Base-by-base conservation (phyloP, 2,113 vertebrate genomes). In the Eptesicus fuscus region DNA sequence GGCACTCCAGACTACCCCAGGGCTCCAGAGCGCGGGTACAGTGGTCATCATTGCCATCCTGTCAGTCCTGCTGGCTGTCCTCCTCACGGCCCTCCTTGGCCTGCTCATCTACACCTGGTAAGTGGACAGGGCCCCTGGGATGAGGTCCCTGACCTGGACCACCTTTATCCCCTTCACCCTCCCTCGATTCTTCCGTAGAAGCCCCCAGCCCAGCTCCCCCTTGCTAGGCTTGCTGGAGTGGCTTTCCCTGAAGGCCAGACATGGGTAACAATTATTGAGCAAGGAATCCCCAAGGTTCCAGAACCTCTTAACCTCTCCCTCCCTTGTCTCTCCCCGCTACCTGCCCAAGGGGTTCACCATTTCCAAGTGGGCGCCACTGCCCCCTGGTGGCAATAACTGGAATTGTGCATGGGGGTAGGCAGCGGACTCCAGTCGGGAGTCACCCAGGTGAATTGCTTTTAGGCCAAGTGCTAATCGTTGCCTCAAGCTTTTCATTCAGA, bases 1-100 rank as follows among this genome's bases (percentile, higher is more conserved):
- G 61, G 0, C n/a, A 0, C 22, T 96, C 0, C 1, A 9, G 2
- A 12, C 35, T 0, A 73, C 2, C 2, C 9, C 3, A 0, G 0
- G 32, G 63, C 10, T 14, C 1, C 65, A 2, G 1, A 91, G 32
- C 74, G 20, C 51, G 59, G 96, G 92, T 7, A 83, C 92, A 0
- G 93, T 95, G 51, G 91, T 97, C 93, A 96, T 99, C 95, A 95
- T 97, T 20, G 5, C 97, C 91, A 92, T 99, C 73, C 96, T 98
- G 71, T 98, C 98, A 13, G 91, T 98, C 93, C 96, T 98, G 63
- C 74, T 97, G 0, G 97, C 98, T n/a, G 0, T 97, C 61, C 86
- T 99, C n/a, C 94, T 98, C 47, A 95, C 95, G 0, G 40, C 35
- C 5, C 94, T 98, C 44, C 35, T 98, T 3, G 73, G 83, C 74